A percentile compares a stretch with the other conserved stretches of the same genome.
These are phyloP conservation scores for Agapornis canus DNA, from an alignment of 2,797 vertebrate genomes.

Conservation along the genomic window DNA sequence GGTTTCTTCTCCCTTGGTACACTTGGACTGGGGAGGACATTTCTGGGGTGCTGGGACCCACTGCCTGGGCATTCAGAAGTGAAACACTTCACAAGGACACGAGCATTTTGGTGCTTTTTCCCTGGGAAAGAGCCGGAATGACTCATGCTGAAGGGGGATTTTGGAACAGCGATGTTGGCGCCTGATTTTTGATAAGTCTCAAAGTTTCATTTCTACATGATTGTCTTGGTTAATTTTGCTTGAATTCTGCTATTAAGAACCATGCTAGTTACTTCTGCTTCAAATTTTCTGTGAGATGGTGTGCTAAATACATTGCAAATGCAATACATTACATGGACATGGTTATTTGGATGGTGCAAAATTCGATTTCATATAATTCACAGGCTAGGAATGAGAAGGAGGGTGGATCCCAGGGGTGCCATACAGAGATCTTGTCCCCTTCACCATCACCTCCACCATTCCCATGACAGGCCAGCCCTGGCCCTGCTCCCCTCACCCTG, in stretches of 20 bases:
- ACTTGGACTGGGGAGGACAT: too few relatives aligned
- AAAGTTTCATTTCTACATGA: constrained; percentile 36
- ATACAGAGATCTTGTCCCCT: neutral
- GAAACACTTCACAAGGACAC: rapidly evolving
- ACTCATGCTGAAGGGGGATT: neutral
- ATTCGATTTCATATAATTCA: rapidly evolving
- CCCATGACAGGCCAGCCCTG: neutral
- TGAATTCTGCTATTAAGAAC: neutral
- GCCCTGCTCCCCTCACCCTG: neutral
- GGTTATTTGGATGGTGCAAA: neutral
- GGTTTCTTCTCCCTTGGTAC: neutral
- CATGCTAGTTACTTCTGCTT: neutral
- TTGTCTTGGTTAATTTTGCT: neutral
- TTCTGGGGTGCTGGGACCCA: neutral
- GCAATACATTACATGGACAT: rapidly evolving
- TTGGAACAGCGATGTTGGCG: neutral
- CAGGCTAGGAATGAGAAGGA: neutral
- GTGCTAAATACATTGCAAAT: neutral
- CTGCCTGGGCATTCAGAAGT: neutral
- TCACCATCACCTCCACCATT: neutral
- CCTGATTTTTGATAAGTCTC: neutral
- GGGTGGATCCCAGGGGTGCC: neutral
- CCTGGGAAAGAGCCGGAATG: neutral
- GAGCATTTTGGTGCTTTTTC: neutral
- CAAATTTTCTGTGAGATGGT: neutral